These are phyloP conservation scores for Suricata suricatta DNA, from an alignment of 2,113 vertebrate species.

Conservation along the genomic window DNA sequence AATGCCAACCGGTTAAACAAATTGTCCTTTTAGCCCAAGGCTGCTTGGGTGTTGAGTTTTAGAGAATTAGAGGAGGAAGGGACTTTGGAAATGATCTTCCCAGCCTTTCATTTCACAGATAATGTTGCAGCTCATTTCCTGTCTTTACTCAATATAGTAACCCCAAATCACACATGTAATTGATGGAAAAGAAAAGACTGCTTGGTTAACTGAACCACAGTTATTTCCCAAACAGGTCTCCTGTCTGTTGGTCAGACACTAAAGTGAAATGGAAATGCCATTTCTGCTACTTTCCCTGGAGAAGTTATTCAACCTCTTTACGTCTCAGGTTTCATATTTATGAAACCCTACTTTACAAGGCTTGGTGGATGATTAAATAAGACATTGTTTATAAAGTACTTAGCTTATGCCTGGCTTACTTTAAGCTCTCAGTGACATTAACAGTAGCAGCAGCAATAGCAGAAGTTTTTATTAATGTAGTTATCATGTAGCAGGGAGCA, in stretches of 20 bases:
- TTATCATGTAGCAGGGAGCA: too few species aligned
- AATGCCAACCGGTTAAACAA: not conserved
- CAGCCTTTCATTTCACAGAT: not conserved
- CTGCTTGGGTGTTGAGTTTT: not conserved
- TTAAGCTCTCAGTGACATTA: not conserved
- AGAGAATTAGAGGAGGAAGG: not conserved
- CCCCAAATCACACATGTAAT: not conserved
- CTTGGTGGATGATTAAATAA: not conserved
- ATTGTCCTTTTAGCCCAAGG: not conserved
- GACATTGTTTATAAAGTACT: not conserved
- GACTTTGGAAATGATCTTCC: constrained; percentile 5
- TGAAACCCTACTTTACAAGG: not conserved
- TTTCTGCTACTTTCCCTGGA: not conserved
- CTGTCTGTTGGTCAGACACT: not conserved
- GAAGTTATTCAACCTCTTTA: not conserved
- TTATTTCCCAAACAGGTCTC: not conserved
- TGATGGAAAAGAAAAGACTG: not conserved
- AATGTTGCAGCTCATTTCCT: not conserved
- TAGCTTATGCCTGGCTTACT: not conserved
- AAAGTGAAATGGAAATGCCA: not conserved
- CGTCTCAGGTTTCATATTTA: not conserved
- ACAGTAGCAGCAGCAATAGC: not conserved
- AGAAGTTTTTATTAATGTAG: not conserved
- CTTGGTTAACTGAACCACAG: not conserved
- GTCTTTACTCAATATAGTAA: not conserved